Evolutionary conservation across 2,113 vertebrate genomes (phyloP).

Genomic region (Pangasianodon hypophthalmus): DNA sequence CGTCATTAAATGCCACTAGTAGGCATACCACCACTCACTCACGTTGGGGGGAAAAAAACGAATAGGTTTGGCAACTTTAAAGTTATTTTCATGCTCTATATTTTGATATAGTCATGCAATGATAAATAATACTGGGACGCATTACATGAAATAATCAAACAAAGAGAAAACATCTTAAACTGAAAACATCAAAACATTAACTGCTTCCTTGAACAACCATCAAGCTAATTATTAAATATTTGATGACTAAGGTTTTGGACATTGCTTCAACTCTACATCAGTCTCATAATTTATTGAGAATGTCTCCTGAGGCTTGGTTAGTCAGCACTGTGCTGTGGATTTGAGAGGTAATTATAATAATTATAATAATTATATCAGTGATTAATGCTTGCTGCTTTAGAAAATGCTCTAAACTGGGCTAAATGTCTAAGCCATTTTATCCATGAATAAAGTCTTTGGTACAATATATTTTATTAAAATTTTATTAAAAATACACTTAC

Average conservation of each 20-base stretch:
- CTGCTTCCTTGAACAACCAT: neutral
- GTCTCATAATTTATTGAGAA: neutral
- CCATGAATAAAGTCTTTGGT: neutral
- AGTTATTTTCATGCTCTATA: neutral
- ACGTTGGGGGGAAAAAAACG: neutral
- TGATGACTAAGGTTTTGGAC: neutral
- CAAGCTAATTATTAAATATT: neutral
- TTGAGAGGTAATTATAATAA: neutral
- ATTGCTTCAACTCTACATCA: neutral
- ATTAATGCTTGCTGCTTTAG: neutral
- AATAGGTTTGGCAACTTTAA: neutral
- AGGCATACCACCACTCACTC: constrained; percentile 10
- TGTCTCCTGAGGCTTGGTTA: neutral
- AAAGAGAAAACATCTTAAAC: neutral
- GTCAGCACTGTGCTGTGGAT: neutral
- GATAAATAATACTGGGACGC: neutral
- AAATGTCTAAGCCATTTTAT: neutral
- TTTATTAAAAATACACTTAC: neutral
- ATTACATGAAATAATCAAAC: neutral
- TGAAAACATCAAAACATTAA: neutral
- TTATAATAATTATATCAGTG: neutral
- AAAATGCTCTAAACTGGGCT: neutral
- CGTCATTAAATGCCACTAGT: constrained; percentile 25
- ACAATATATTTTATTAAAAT: neutral
- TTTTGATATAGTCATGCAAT: neutral